These are phyloP conservation scores for Aspidiotus rigidus DNA, from an alignment of 2,888 invertebrate genomes.

Conservation along the genomic window DNA sequence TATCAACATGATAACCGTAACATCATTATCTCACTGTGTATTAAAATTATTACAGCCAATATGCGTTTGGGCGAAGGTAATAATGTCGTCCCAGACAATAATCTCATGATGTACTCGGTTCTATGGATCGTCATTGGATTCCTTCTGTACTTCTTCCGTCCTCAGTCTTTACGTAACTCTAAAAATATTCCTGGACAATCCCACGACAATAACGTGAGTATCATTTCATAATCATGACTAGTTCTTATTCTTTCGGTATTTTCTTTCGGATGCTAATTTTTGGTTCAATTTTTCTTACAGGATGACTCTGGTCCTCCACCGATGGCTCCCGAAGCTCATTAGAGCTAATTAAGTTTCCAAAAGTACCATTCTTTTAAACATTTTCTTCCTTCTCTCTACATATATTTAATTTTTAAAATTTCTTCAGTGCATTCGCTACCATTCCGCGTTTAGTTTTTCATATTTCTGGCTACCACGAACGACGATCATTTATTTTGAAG, in stretches of 20 bases:
- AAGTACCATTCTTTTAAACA: no score
- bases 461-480: no score
- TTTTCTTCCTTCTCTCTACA: no score
- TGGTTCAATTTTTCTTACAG: conserved; percentile 7
- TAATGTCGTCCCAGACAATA: conserved; percentile 5
- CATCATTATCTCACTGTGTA: not conserved
- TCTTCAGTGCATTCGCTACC: no score
- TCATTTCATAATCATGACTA: not conserved
- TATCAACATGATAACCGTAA: no score
- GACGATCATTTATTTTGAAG: no score
- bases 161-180: conserved; percentile 21
- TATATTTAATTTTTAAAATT: no score
- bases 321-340: conserved; percentile 27
- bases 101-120: conserved; percentile 27
- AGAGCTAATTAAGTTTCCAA: not conserved
- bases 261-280: not conserved
- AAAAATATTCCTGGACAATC: conserved; percentile 21
- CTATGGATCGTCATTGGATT: conserved; percentile 29
- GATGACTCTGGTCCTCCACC: conserved; percentile 22
- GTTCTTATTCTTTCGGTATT: not conserved
- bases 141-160: conserved; percentile 28
- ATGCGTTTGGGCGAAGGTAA: conserved; percentile 4
- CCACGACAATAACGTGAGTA: conserved; percentile 21
- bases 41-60: conserved; percentile 26
- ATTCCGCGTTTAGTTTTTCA: no score